Conservation (phyloP, 2,113 vertebrate species). For the Chiloscyllium plagiosum region DNA sequence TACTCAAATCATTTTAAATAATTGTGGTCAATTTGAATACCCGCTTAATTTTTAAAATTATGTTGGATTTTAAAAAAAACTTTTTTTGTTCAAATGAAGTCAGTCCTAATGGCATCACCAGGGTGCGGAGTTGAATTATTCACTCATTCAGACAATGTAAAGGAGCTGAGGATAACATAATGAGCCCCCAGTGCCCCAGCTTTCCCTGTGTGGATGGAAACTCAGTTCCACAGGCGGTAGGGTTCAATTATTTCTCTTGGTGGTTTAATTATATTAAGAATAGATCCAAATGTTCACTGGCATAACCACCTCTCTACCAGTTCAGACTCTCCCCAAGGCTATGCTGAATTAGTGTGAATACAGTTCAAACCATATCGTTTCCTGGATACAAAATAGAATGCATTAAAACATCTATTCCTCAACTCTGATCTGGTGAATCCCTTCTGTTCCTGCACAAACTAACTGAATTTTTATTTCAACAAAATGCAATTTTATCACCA, state of each 20-base stretch:
- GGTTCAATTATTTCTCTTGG: slow-evolving; percentile 2
- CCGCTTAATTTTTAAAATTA: not conserved
- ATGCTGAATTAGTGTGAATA: not conserved
- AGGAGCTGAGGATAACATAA: not conserved
- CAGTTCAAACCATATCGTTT: not conserved
- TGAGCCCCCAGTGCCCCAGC: not conserved
- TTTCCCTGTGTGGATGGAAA: not conserved
- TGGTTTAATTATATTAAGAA: not conserved
- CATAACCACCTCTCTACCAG: not conserved
- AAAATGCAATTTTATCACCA: not conserved
- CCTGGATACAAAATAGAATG: not conserved
- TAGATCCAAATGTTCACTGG: not conserved
- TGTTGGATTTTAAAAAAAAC: not conserved
- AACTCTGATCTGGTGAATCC: not conserved
- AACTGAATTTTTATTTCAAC: not conserved
- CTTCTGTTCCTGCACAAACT: not conserved
- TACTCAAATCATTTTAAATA: not conserved
- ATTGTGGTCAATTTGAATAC: not conserved
- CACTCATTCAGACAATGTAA: slow-evolving; percentile 8
- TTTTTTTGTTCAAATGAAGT: not conserved
- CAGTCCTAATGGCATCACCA: slow-evolving; percentile 9
- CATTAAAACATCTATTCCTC: not conserved
- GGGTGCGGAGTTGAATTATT: slow-evolving; percentile 14
- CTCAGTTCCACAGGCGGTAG: not conserved
- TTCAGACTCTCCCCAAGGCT: not conserved